These are phyloP conservation scores for Bruchidius siliquastri DNA, from an alignment of 2,888 invertebrate species.

Conservation along the genomic window DNA sequence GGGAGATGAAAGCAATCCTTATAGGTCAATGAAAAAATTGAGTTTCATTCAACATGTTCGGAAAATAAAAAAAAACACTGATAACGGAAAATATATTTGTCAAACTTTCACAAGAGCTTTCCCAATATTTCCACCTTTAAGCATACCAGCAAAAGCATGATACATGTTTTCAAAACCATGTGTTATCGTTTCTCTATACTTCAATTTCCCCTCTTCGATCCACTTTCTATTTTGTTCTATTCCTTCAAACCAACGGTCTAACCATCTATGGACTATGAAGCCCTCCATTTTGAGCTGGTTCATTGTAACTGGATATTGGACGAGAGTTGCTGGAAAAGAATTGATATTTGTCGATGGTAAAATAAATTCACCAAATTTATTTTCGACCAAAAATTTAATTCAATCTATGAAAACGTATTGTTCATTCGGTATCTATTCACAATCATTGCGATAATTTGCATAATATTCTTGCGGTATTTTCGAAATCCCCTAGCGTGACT, in stretches of 20 bases:
- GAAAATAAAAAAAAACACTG: too few relatives aligned
- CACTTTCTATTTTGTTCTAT: slow-evolving; percentile 58
- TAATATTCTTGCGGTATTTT: too few relatives aligned
- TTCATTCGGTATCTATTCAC: too few relatives aligned
- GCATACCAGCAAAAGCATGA: slow-evolving; percentile 33
- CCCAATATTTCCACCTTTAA: slow-evolving; percentile 32
- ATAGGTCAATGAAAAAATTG: too few relatives aligned
- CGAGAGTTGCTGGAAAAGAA: slow-evolving; percentile 22
- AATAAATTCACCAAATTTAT: too few relatives aligned
- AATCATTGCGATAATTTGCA: too few relatives aligned
- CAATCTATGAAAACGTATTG: too few relatives aligned
- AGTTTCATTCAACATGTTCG: too few relatives aligned
- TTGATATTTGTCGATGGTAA: too few relatives aligned
- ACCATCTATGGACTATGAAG: slow-evolving; percentile 30
- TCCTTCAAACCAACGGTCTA: slow-evolving; percentile 59
- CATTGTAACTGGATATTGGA: slow-evolving; percentile 24
- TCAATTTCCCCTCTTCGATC: slow-evolving; percentile 67
- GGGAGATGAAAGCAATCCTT: too few relatives aligned
- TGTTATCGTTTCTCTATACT: slow-evolving; percentile 64
- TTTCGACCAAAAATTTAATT: too few relatives aligned
- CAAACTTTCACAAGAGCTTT: slow-evolving; percentile 35
- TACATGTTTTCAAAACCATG: slow-evolving; percentile 53
- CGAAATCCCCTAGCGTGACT: too few relatives aligned
- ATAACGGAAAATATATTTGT: slow-evolving; percentile 5
- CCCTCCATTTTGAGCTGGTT: slow-evolving; percentile 35